A percentile compares a stretch with the other conserved stretches of the same genome.
Conservation (phyloP, 2,113 vertebrate genomes). For the Dipodomys stephensi region DNA sequence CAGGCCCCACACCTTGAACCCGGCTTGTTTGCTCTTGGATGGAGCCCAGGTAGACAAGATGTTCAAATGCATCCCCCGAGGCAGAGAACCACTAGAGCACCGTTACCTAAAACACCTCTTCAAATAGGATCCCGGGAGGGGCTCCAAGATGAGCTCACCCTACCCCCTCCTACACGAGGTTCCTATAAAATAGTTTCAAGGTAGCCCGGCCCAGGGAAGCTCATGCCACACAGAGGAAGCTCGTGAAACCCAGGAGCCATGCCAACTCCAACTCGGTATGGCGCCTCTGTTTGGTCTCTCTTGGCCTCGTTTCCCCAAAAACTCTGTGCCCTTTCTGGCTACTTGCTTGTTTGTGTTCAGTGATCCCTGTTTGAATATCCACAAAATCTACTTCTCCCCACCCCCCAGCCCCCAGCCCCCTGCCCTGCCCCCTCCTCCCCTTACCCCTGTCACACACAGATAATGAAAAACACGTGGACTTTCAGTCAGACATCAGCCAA, state of each 20-base stretch:
- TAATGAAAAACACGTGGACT: constrained; percentile 4
- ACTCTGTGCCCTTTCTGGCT: neutral
- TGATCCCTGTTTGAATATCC: neutral
- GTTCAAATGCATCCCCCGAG: neutral
- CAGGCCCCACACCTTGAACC: constrained; percentile 67
- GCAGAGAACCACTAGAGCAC: neutral
- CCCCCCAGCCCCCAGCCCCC: no score
- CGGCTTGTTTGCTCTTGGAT: constrained; percentile 38
- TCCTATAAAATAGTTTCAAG: constrained; percentile 41
- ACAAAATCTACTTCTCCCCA: neutral
- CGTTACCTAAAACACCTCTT: constrained; percentile 60
- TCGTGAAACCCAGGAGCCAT: constrained; percentile 21
- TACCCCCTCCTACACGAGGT: neutral
- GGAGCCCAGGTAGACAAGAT: neutral
- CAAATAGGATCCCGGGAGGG: constrained; percentile 10
- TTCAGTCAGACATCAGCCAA: constrained; percentile 30
- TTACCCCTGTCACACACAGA: neutral
- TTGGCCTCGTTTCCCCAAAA: neutral
- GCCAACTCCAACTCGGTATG: neutral
- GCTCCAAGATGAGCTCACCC: constrained; percentile 40
- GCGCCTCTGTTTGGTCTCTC: constrained; percentile 8
- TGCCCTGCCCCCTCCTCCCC: neutral
- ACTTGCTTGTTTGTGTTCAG: neutral
- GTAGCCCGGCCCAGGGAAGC: neutral
- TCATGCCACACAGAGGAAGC: constrained; percentile 27